Base-by-base conservation (phyloP, 2,113 vertebrate genomes). In the Calonectris borealis region DNA sequence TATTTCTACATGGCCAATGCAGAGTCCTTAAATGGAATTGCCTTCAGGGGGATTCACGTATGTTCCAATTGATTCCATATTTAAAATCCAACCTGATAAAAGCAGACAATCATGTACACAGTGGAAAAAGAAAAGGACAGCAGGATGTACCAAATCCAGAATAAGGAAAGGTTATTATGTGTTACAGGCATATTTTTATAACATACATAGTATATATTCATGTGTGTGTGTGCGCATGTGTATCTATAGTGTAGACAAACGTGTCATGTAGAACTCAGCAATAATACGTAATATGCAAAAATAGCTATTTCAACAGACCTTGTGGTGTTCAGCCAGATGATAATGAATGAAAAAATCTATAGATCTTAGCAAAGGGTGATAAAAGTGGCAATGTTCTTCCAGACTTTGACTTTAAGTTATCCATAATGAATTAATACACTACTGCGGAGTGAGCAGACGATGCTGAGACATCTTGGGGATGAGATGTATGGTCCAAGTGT, bases 81-180 rank as follows among this genome's bases (percentile, higher is more conserved):
- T 91, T 93, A 88, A 91, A 91, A 85, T 65, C 69, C 75, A 79
- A 69, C 46, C 66, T 85, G 75, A 94, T 93, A 78, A 96, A 93
- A 93, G 82, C 49, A 93, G 89, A 91, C 86, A 93, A 72, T 95
- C 58, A 42, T 29, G 46, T 71, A 48, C 58, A 61, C 13, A 72
- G 34, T 61, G 36, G 27, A 26, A 82, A 8, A 93, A 65, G 25
- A 12, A 88, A 69, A 69, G 57, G 70, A 72, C 49, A 86, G 61
- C 46, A 88, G 13, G 36, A 36, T 65, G 18, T 34, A 25, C 9
- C 22, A 82, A 78, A 66, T 42, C 6, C 51, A 70, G 31, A 82
- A 31, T 86, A 87, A 70, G 15, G 25, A 62, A 57, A 83, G 7
- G 5, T 16, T 68, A 7, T 75, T 89, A 6, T 29, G 11, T 88